These are phyloP conservation scores for Cerastis leucographa DNA, from an alignment of 2,888 invertebrate species.

Conservation along the genomic window DNA sequence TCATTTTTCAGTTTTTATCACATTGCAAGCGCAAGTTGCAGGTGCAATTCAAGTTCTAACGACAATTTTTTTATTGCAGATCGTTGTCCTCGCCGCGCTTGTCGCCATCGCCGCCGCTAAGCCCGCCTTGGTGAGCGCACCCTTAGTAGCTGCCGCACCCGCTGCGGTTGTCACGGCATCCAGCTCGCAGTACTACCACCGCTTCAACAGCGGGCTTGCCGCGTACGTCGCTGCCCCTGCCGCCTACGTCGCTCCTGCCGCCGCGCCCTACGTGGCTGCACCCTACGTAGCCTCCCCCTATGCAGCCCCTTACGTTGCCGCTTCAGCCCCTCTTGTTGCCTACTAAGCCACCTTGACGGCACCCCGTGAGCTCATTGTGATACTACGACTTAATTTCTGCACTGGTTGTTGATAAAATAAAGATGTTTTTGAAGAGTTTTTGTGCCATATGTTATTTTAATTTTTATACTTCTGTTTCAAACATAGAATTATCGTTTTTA, in stretches of 20 bases:
- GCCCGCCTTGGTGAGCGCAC: conserved; percentile 79
- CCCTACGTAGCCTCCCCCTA: conserved; percentile 68
- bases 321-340: conserved; percentile 71
- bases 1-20: background rate
- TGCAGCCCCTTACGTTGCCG: conserved; percentile 68
- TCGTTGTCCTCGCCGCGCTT: conserved; percentile 81
- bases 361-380: conserved; percentile 67
- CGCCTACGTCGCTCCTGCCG: conserved; percentile 79
- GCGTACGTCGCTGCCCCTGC: conserved; percentile 86
- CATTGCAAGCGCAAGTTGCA: too few relatives aligned
- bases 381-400: conserved; percentile 70
- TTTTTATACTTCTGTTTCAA: background rate
- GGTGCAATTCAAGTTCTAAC: background rate
- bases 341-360: conserved; percentile 59
- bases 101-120: conserved; percentile 83
- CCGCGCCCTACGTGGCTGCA: conserved; percentile 75
- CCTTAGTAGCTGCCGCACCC: conserved; percentile 82
- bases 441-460: conserved; percentile 16
- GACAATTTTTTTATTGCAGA: conserved; percentile 70
- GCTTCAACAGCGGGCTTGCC: conserved; percentile 91
- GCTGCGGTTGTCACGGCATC: conserved; percentile 91
- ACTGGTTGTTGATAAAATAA: conserved; percentile 48
- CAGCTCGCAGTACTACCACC: conserved; percentile 93
- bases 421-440: conserved; percentile 49
- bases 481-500: background rate